Evolutionary conservation across 2,113 vertebrate genomes (phyloP), one percentile per base, ranked within the genome.

Genomic region (Podocnemis expansa): DNA sequence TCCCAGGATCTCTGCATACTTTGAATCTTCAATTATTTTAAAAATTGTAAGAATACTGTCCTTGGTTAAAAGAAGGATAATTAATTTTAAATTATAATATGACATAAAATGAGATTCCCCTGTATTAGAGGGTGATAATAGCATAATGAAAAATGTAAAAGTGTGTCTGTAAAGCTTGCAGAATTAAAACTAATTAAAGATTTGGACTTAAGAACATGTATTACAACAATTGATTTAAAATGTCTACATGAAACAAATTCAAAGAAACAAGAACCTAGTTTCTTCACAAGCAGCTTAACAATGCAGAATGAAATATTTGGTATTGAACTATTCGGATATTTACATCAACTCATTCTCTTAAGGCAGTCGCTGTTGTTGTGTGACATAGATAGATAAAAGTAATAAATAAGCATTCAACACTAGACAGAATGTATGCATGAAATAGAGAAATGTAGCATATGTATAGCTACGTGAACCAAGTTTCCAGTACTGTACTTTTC

Each of bases 161-260:
- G 58, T 80, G 56, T 82, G 27, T 92, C 14, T 88, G 51, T 90
- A 56, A 86, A 88, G 34, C n/a, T 93, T 88, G 60, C 38, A 85
- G 84, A 97, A 93, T 85, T 94, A 87, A 92, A 97, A 89, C 22
- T 83, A 94, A 96, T 95, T 96, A 88, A 94, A 75, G n/a, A 95
- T 84, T 88, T 49, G 58, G 27, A 84, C 80, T 89, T 94, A 89
- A 92, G 4, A 84, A 88, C 41, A 24, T 92, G 21, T 93, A 91
- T 95, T 93, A 91, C 96, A 97, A 29, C 41, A 89, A 91, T 84
- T 67, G 81, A 84, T 91, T 94, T 90, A 52, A 84, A 94, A 58
- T 47, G 6, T 80, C 12, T 87, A 34, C 4, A 82, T 67, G 29
- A 90, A 10, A 88, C 34, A 91, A 90, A 91, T 91, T 93, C 82